Conservation (phyloP, 2,113 vertebrate species). For the Castor canadensis region DNA sequence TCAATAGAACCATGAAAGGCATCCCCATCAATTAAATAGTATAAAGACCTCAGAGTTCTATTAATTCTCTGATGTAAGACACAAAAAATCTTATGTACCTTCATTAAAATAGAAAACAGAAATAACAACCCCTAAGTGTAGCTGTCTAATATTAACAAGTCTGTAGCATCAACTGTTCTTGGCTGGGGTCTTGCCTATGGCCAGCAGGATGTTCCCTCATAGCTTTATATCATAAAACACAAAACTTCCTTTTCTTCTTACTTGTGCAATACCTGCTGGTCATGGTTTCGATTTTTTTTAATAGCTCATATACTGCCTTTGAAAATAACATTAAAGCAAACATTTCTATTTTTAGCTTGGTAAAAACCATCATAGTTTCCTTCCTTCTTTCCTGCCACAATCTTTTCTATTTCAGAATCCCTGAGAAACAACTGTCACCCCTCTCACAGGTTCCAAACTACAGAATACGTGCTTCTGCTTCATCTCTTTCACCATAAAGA, state of each 20-base stretch:
- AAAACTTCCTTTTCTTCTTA: neutral
- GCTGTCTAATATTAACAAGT: neutral
- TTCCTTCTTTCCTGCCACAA: neutral
- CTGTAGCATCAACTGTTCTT: neutral
- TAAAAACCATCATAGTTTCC: neutral
- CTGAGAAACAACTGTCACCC: neutral
- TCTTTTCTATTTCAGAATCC: conserved; percentile 31
- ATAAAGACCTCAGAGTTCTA: neutral
- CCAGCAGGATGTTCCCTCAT: neutral
- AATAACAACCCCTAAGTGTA: neutral
- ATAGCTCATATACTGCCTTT: neutral
- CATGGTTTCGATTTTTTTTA: neutral
- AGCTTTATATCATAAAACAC: neutral
- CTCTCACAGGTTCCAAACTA: neutral
- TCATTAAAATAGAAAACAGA: neutral
- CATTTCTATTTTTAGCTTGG: neutral
- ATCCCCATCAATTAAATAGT: neutral
- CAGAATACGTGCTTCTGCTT: neutral
- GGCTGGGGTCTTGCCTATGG: neutral
- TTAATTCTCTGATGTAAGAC: neutral
- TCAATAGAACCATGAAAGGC: neutral
- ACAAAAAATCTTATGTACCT: neutral
- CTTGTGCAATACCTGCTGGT: neutral
- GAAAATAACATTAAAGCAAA: conserved; percentile 23
- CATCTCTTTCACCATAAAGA: neutral